A percentile compares a stretch with the other conserved stretches of the same genome.
phyloP scores from a whole-genome alignment of 64 coral and sea anemone species.

The Pocillopora verrucosa region DNA sequence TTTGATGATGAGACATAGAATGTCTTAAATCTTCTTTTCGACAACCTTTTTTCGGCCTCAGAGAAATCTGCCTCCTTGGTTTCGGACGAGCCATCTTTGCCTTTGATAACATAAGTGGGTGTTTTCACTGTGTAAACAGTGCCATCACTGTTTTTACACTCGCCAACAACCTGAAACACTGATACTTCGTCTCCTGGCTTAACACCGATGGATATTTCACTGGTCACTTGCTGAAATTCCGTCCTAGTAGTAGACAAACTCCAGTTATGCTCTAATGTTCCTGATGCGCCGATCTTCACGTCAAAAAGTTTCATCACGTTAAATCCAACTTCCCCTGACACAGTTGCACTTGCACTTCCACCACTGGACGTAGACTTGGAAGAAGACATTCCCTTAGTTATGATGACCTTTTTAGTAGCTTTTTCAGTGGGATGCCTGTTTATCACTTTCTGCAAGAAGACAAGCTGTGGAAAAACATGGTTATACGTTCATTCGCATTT shows the following conservation, averaged over 20 bases:
- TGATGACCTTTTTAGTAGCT: neutral
- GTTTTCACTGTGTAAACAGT: constrained; percentile 26
- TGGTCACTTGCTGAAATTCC: neutral
- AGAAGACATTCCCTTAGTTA: constrained; percentile 15
- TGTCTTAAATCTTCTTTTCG: neutral
- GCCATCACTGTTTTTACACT: constrained; percentile 16
- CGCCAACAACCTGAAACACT: constrained; percentile 26
- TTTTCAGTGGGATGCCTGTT: neutral
- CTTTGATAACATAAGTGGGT: neutral
- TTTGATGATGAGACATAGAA: no score
- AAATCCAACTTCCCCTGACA: neutral
- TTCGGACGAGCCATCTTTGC: neutral
- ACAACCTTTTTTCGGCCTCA: neutral
- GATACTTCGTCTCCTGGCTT: constrained; percentile 1
- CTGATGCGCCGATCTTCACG: neutral
- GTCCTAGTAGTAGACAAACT: neutral
- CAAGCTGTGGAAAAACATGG: no score
- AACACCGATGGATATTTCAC: neutral
- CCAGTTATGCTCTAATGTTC: constrained; percentile 1
- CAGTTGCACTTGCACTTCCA: neutral
- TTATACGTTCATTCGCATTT: no score
- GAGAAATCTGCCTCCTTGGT: neutral
- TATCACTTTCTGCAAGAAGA: no score
- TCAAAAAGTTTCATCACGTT: neutral
- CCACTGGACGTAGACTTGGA: neutral